A percentile compares a stretch with the other conserved stretches of the same genome.
phyloP scores from a whole-genome alignment of 2,888 invertebrate species.

The Acronicta aceris region DNA sequence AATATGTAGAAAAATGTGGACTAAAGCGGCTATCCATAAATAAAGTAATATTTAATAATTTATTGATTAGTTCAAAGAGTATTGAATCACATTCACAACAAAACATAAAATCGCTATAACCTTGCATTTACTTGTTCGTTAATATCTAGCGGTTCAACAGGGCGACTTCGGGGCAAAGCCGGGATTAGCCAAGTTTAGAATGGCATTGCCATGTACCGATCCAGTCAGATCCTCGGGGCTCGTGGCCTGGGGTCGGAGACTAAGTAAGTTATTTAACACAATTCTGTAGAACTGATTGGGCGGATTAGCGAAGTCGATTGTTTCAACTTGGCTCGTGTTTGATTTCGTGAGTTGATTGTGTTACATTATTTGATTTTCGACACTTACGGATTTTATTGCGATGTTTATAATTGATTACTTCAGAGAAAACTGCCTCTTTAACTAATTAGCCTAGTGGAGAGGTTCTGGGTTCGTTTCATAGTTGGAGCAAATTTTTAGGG shows the following conservation, averaged over 20 bases:
- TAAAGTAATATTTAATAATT: too few species aligned
- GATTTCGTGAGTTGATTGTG: neutral
- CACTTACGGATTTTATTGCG: too few species aligned
- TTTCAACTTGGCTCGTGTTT: slow-evolving; percentile 11
- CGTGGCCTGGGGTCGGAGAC: slow-evolving; percentile 15
- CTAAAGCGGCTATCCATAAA: too few species aligned
- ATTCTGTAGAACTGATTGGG: slow-evolving; percentile 47
- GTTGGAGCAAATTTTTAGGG: too few species aligned
- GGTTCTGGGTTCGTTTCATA: too few species aligned
- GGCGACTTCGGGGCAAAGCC: slow-evolving; percentile 44
- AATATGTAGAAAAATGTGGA: too few species aligned
- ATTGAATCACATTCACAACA: slow-evolving; percentile 2
- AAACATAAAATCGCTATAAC: slow-evolving; percentile 2
- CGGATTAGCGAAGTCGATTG: slow-evolving; percentile 44
- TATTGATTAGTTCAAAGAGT: too few species aligned
- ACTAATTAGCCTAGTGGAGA: too few species aligned
- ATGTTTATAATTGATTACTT: too few species aligned
- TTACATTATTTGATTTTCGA: neutral
- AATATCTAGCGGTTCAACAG: slow-evolving; percentile 33
- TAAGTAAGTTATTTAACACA: slow-evolving; percentile 50
- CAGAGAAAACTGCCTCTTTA: too few species aligned
- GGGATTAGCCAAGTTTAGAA: slow-evolving; percentile 60
- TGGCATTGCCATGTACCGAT: slow-evolving; percentile 58
- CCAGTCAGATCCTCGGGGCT: slow-evolving; percentile 34
- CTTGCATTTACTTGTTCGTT: slow-evolving; percentile 34